Base-by-base conservation (phyloP, 2,888 invertebrate genomes). In the Hemithea aestivaria region DNA sequence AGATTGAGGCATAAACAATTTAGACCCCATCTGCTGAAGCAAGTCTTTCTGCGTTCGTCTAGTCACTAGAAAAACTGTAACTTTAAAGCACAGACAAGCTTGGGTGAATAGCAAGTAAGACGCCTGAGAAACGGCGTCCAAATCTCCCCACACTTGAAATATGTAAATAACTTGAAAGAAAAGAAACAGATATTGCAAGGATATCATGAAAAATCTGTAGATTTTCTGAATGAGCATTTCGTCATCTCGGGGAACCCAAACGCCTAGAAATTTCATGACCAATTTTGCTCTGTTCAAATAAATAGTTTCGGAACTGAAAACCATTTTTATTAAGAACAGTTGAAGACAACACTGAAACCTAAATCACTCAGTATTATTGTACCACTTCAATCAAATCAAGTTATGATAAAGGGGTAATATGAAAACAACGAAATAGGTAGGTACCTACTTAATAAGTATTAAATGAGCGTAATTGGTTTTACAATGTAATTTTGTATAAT, bases 51-150 rank as follows among this genome's bases (percentile, higher is more conserved):
- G 49, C 37, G 62, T 58, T 2, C 51, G 49, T 25, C 67, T 64
- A 34, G 83, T 83, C 0, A 70, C 36, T 22, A 75, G 73, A 43
- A 84, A 68, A 20, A 81, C 68, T 0, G 81, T 72, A 0, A 85
- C 55, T 67, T 85, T 85, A 10, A 81, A 73, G 48, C 85, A 85
- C 6, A 85, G 66, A 41, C 79, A 78, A 1, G 85, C 82, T 41
- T 85, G 81, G 0, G 85, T 84, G 45, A 85, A 83, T 2, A 81
- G 49, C 30, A 87, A 32, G 23, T 83, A 80, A 0, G 71, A 80
- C 0, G 83, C 77, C 37, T 84, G 75, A 0, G 75, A 81, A 0
- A 84, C 73, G 1, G 79, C 81, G 16, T 77, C 83, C 24, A 83
- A 54, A 23, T 84, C 78, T 0, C 84, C 83, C 78, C 79, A 81